phyloP scores from a whole-genome alignment of 2,113 vertebrate species.

The Parus major region DNA sequence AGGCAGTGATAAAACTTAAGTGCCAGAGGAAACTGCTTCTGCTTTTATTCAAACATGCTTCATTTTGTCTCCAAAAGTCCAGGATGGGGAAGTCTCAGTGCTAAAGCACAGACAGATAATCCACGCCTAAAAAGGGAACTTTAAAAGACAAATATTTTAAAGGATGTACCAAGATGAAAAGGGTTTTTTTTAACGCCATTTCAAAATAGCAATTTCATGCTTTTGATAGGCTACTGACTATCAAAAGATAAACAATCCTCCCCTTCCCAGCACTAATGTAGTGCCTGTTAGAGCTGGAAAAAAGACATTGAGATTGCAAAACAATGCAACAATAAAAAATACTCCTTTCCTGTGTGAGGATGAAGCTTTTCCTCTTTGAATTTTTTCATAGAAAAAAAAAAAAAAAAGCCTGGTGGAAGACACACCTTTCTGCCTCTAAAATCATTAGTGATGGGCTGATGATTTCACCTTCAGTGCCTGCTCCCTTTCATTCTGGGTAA shows the following conservation, averaged over 20 bases:
- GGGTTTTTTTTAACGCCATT: not conserved
- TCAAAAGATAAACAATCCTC: not conserved
- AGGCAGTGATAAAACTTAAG: not conserved
- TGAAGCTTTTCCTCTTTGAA: not conserved
- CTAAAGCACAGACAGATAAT: not conserved
- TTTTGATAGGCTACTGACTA: not conserved
- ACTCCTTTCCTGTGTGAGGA: not conserved
- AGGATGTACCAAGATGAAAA: not conserved
- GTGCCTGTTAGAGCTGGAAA: not conserved
- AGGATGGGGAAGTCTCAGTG: not conserved
- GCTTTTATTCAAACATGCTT: not conserved
- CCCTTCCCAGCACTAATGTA: not conserved
- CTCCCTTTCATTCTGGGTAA: accelerated
- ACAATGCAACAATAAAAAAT: not conserved
- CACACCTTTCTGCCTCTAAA: not conserved
- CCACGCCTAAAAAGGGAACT: not conserved
- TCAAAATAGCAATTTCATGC: constrained; percentile 14
- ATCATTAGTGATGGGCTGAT: not conserved
- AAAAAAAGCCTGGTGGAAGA: not conserved
- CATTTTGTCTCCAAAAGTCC: not conserved
- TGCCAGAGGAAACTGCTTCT: not conserved
- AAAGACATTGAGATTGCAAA: not conserved
- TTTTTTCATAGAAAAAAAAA: not conserved
- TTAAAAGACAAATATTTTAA: not conserved
- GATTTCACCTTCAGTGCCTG: not conserved